Evolutionary conservation across 2,888 invertebrate genomes (phyloP).

Genomic region (Erynnis tages): DNA sequence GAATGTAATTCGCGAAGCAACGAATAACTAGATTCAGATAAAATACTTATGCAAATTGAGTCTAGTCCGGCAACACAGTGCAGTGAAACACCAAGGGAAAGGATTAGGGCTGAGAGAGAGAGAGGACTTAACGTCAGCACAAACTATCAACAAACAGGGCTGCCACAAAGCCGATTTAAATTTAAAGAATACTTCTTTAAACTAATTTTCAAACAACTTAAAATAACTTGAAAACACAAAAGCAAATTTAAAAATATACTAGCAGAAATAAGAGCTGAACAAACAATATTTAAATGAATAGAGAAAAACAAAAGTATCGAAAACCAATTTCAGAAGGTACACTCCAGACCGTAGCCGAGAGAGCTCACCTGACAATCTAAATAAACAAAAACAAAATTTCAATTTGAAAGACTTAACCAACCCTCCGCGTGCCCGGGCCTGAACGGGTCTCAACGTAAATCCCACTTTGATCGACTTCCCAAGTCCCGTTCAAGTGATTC

Average conservation of each 20-base stretch:
- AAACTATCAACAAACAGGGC: slow-evolving; percentile 23
- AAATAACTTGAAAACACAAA: slow-evolving; percentile 11
- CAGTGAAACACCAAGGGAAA: slow-evolving; percentile 41
- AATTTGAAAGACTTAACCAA: slow-evolving; percentile 58
- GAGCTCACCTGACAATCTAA: slow-evolving; percentile 56
- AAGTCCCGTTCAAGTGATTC: slow-evolving; percentile 48
- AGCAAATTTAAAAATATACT: slow-evolving; percentile 7
- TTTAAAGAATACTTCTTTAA: neutral
- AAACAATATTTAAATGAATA: slow-evolving; percentile 28
- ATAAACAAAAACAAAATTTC: slow-evolving; percentile 72
- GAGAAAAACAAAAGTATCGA: slow-evolving; percentile 29
- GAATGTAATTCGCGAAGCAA: slow-evolving; percentile 39
- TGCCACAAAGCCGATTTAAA: slow-evolving; percentile 8
- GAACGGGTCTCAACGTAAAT: slow-evolving; percentile 59
- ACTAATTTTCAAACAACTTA: slow-evolving; percentile 1
- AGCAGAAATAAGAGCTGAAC: slow-evolving; percentile 11
- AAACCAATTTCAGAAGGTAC: slow-evolving; percentile 29
- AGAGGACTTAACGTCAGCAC: slow-evolving; percentile 17
- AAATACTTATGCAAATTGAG: slow-evolving; percentile 57
- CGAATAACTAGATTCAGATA: slow-evolving; percentile 46
- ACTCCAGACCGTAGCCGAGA: slow-evolving; percentile 32
- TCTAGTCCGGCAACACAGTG: slow-evolving; percentile 39
- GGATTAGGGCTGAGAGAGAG: slow-evolving; percentile 40
- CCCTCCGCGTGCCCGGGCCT: slow-evolving; percentile 39
- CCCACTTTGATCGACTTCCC: slow-evolving; percentile 70